phyloP scores from a whole-genome alignment of 2,797 vertebrate species.

The Gymnodraco acuticeps region DNA sequence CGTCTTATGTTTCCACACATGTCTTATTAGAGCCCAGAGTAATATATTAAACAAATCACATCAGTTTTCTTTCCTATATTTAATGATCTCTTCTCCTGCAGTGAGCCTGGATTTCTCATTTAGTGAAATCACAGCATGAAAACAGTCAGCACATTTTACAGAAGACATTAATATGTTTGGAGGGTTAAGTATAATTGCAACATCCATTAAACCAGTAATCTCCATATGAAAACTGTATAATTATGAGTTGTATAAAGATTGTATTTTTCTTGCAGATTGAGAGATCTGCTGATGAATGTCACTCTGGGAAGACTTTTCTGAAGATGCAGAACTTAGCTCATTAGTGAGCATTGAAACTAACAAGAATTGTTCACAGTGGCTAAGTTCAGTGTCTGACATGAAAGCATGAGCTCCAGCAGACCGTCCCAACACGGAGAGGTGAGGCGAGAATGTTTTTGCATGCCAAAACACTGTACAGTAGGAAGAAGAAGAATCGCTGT shows the following conservation, averaged over 20 bases:
- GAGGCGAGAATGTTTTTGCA: constrained; percentile 32
- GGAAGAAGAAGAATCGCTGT: neutral
- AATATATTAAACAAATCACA: constrained; percentile 22
- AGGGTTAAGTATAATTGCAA: constrained; percentile 11
- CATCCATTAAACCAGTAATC: constrained; percentile 20
- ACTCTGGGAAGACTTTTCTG: constrained; percentile 63
- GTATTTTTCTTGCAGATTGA: constrained; percentile 37
- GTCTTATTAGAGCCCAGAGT: constrained; percentile 4
- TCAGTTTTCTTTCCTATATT: neutral
- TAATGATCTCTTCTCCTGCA: constrained; percentile 23
- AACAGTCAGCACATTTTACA: constrained; percentile 15
- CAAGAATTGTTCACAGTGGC: constrained; percentile 85
- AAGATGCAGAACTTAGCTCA: constrained; percentile 84
- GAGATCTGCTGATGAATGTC: neutral
- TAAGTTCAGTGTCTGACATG: constrained; percentile 85
- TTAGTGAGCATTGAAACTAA: constrained; percentile 80
- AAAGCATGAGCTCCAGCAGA: constrained; percentile 63
- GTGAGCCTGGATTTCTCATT: constrained; percentile 37
- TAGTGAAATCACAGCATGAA: constrained; percentile 22
- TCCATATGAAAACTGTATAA: constrained; percentile 6
- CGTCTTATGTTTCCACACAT: constrained; percentile 8
- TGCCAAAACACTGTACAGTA: constrained; percentile 49
- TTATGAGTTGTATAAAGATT: constrained; percentile 13
- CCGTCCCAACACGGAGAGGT: constrained; percentile 4
- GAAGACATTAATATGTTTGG: constrained; percentile 33